Percentiles rank a stretch among this genome's conserved stretches.
These are phyloP conservation scores for Sylvilagus floridanus DNA, from an alignment of 2,797 vertebrate genomes.

Conservation along the genomic window DNA sequence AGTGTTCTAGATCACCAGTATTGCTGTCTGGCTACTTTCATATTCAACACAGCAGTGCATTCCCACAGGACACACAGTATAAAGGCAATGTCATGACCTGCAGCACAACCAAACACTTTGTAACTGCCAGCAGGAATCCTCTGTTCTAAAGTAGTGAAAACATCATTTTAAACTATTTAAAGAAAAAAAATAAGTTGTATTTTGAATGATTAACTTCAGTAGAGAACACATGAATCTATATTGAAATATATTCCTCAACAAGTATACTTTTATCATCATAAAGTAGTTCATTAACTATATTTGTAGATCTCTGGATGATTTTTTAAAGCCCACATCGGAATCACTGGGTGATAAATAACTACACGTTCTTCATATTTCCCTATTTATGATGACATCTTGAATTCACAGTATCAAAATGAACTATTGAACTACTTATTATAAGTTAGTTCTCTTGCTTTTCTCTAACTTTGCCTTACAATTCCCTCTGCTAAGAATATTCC, in stretches of 20 bases:
- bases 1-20: conserved; percentile 19
- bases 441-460: neutral
- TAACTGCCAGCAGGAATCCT: neutral
- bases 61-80: conserved; percentile 23
- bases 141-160: neutral
- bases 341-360: conserved; percentile 9
- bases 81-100: neutral
- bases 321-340: neutral
- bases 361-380: neutral
- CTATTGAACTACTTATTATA: neutral
- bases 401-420: neutral
- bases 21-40: conserved; percentile 59
- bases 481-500: neutral
- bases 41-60: neutral
- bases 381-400: neutral
- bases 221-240: neutral
- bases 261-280: neutral
- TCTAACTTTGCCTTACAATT: neutral
- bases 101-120: neutral
- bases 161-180: neutral
- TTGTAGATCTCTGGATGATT: neutral
- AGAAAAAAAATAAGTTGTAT: conserved; percentile 32
- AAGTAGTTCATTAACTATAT: conserved; percentile 25
- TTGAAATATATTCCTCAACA: conserved; percentile 10
- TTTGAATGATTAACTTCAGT: conserved; percentile 17